Percentiles rank a stretch among this genome's conserved stretches.
phyloP scores from a whole-genome alignment of 2,797 vertebrate genomes.

The Carapus acus region DNA sequence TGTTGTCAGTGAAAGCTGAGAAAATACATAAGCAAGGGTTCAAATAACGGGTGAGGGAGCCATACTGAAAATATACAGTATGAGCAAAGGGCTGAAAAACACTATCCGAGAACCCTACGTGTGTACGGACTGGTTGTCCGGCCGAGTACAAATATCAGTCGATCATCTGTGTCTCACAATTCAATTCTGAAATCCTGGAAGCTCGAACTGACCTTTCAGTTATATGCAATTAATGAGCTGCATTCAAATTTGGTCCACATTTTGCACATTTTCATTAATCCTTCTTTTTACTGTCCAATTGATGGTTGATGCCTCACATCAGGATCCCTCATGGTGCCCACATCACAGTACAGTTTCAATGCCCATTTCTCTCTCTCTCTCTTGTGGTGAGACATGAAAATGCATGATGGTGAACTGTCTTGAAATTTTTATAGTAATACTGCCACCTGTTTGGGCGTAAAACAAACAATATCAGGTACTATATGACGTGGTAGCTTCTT shows the following conservation, averaged over 20 bases:
- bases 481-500: constrained; percentile 35
- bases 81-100: too few relatives aligned
- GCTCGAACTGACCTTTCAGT: too few relatives aligned
- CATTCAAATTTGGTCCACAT: too few relatives aligned
- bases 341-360: constrained; percentile 51
- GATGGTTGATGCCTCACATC: not conserved
- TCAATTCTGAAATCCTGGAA: too few relatives aligned
- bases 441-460: constrained; percentile 57
- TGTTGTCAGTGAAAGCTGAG: not conserved
- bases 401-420: constrained; percentile 61
- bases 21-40: not conserved
- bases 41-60: too few relatives aligned
- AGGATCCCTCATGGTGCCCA: constrained; percentile 31
- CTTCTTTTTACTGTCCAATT: not conserved
- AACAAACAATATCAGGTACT: constrained; percentile 61
- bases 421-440: constrained; percentile 36
- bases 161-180: too few relatives aligned
- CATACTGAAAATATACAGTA: too few relatives aligned
- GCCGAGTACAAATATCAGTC: too few relatives aligned
- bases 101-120: too few relatives aligned
- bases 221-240: too few relatives aligned
- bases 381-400: constrained; percentile 53
- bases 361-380: constrained; percentile 57
- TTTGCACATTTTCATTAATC: not conserved
- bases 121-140: too few relatives aligned